Conservation (phyloP, 2,797 vertebrate genomes). For the Danio aesculapii region DNA sequence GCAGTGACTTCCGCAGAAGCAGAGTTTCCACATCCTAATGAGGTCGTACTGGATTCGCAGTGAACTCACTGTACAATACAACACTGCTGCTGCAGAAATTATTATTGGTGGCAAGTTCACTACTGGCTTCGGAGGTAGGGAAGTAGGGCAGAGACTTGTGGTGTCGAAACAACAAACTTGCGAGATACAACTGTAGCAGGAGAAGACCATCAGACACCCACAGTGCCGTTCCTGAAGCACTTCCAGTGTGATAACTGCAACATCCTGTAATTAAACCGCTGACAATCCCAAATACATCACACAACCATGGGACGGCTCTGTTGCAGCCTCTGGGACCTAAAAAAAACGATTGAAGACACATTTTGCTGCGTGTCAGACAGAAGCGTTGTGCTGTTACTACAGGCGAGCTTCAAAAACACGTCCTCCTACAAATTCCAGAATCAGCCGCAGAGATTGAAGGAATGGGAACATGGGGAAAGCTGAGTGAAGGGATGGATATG, state of each 20-base stretch:
- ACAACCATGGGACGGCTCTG: neutral
- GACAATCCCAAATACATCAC: neutral
- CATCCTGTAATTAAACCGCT: neutral
- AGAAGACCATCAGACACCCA: slow-evolving; percentile 35
- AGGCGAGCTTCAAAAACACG: neutral
- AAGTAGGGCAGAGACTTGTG: slow-evolving; percentile 74
- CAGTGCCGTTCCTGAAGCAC: slow-evolving; percentile 1
- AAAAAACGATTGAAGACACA: neutral
- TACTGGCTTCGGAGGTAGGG: slow-evolving; percentile 44
- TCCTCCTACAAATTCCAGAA: neutral
- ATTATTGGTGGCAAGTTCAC: neutral
- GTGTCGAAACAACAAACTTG: slow-evolving; percentile 61
- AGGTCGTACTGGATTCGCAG: slow-evolving; percentile 11
- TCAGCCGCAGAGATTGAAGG: slow-evolving; percentile 41
- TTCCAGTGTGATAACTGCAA: slow-evolving; percentile 29
- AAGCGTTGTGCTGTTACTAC: slow-evolving; percentile 16
- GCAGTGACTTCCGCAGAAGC: neutral
- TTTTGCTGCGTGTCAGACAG: slow-evolving; percentile 26
- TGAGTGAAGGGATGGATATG: slow-evolving; percentile 9
- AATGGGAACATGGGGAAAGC: slow-evolving; percentile 19
- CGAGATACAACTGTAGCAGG: slow-evolving; percentile 34
- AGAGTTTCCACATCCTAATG: neutral
- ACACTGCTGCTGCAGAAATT: slow-evolving; percentile 48
- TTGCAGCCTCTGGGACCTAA: neutral
- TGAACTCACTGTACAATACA: slow-evolving; percentile 55